Base-by-base conservation (phyloP, 2,888 invertebrate genomes). In the Bugula neritina region DNA sequence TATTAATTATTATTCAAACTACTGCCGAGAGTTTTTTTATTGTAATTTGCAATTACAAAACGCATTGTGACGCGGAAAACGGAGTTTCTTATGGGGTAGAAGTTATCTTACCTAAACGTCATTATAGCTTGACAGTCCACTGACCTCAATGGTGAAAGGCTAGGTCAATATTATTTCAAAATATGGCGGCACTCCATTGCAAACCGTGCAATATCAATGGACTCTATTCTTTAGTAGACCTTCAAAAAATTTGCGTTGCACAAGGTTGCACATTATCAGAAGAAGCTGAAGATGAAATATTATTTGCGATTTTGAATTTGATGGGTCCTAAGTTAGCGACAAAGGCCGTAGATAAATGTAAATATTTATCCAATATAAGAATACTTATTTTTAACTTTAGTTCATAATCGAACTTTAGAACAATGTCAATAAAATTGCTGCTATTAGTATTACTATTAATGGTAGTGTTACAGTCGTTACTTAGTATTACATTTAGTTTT, bases 161-260 rank as follows among this genome's bases (percentile, higher is more conserved):
- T n/a, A 43, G 43, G 43, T 43, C 43, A 43, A 43, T 5, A 43
- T 43, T 17, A 43, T 17, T 10, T 5, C 10, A 17, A 43, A 43
- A 10, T 3, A 63, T 34, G 34, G 63, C 63, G 63, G 63, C 63
- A 63, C 27, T 31, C 3, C 31, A 63, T 2, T 25, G 63, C 5
- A 63, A 63, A 34, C 31, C 63, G 10, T 63, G 63, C 27, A 31
- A 31, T 13, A 31, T 63, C 13, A 31, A 2, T 31, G 63, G 63
- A 27, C 27, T 63, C 5, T 63, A 63, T 27, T 63, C 63, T 63
- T 63, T 63, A n/a, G 63, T 63, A 27, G 63, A 71, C n/a, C 21
- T 71, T n/a, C 71, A 71, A 29, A 71, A 58, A 58, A 17, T 71
- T 69, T 71, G 54, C 54, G 27, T 27, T 3, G n/a, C 13, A 5